phyloP scores from a whole-genome alignment of 2,113 vertebrate genomes.

The Clarias batrachus region DNA sequence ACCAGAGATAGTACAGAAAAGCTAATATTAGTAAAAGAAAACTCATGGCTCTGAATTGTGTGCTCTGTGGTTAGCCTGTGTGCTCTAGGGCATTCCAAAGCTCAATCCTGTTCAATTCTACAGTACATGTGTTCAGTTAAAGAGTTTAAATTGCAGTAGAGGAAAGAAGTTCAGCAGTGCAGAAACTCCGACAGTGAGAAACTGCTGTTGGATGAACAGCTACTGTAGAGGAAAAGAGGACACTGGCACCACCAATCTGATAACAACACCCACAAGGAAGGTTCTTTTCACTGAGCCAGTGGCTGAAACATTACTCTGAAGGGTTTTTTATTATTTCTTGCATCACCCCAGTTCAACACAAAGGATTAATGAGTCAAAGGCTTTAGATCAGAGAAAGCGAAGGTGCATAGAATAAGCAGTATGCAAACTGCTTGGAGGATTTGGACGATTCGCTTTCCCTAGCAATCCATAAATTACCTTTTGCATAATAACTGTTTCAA shows the following conservation, averaged over 20 bases:
- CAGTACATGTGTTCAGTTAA: constrained; percentile 1
- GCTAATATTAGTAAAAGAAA: background rate
- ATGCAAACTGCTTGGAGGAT: background rate
- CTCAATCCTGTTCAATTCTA: background rate
- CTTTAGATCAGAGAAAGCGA: background rate
- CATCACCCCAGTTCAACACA: background rate
- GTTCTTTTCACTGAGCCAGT: constrained; percentile 5
- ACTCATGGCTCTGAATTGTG: background rate
- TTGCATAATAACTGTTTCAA: background rate
- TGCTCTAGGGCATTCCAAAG: background rate
- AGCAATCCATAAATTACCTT: background rate
- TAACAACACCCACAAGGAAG: constrained; percentile 38
- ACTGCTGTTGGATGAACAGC: constrained; percentile 45
- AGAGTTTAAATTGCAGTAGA: constrained; percentile 22
- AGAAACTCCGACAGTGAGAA: constrained; percentile 50
- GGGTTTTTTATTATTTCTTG: constrained; percentile 23
- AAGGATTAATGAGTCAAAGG: background rate
- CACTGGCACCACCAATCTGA: constrained; percentile 44
- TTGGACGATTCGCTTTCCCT: background rate
- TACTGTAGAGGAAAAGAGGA: constrained; percentile 35
- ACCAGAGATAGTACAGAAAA: background rate
- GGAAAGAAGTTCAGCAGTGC: constrained; percentile 41
- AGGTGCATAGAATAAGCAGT: background rate
- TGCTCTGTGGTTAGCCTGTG: background rate
- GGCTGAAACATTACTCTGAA: constrained; percentile 27